Base-by-base conservation (phyloP, 2,888 invertebrate species). In the Masnerella sp. region DNA sequence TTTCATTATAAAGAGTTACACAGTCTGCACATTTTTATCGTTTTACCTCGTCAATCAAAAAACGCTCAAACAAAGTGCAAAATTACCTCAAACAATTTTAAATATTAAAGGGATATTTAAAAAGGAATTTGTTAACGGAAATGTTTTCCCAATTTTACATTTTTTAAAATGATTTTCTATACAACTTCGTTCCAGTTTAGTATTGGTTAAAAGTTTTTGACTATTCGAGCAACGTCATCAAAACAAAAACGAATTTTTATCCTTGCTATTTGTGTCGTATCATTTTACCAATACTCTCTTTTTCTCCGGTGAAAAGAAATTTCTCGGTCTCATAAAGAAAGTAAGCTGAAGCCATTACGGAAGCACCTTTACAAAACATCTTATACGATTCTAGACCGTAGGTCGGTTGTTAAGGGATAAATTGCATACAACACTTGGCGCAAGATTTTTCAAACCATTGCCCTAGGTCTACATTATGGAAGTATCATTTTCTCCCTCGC, bases 401-500 rank as follows among this genome's bases (percentile, higher is more conserved):
- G 12, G 34, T 12, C 17, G 51, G 22, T 47, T 47, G 45, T 18
- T 47, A 30, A 17, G 30, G 51, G 20, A 36, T 12, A 34, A 51
- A 51, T 51, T 51, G 34, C 51, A 32, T 36, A 51, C 34, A 34
- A 51, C 34, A 28, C 20, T 28, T 51, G 34, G 32, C 36, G 51
- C 14, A 22, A 52, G 52, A 38, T 38, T 38, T 52, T 52, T 34
- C 34, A 34, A 12, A 11, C 20, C 18, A 34, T 18, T 5, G 32
- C 8, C 20, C 15, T 18, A 32, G 12, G 20, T 20, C 14, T 34
- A 15, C 34, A 52, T 52, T 34, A 49, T 34, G 34, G 11, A 34
- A 20, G 12, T 17, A 34, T 17, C 11, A 32, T 12, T 25, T 36
- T 22, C 2, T 12, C 36, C 22, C 36, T 22, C 30, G 34, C 22